Percentiles rank a stretch among this genome's conserved stretches.
phyloP scores from a whole-genome alignment of 2,797 vertebrate genomes.

The Hoplostethus atlanticus region DNA sequence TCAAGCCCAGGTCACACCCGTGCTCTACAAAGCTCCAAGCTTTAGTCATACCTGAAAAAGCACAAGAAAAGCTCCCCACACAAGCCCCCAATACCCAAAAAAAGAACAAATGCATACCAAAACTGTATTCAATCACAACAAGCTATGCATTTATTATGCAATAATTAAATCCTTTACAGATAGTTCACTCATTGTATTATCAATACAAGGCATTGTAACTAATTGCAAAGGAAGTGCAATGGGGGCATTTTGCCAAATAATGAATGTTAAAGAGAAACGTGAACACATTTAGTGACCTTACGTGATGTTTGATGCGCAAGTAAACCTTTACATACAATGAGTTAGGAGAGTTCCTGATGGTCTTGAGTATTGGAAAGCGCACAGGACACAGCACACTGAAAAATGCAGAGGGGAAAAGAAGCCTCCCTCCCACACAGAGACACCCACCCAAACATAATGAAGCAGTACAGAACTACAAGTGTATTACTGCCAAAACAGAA shows the following conservation, averaged over 20 bases:
- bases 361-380: slow-evolving; percentile 84
- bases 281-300: slow-evolving; percentile 83
- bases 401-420: slow-evolving; percentile 82
- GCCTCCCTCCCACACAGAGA: slow-evolving; percentile 75
- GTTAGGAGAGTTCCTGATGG: slow-evolving; percentile 83
- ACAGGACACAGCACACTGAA: slow-evolving; percentile 87
- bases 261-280: slow-evolving; percentile 78
- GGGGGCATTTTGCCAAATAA: slow-evolving; percentile 74
- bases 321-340: slow-evolving; percentile 86
- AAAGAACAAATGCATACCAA: slow-evolving; percentile 88
- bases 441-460: slow-evolving; percentile 60
- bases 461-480: slow-evolving; percentile 55
- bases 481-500: slow-evolving; percentile 29
- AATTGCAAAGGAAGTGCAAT: slow-evolving; percentile 83
- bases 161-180: slow-evolving; percentile 84
- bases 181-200: slow-evolving; percentile 83
- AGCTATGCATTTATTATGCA: slow-evolving; percentile 89
- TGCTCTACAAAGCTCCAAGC: slow-evolving; percentile 84
- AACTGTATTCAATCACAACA: slow-evolving; percentile 84
- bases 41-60: slow-evolving; percentile 89
- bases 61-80: slow-evolving; percentile 86
- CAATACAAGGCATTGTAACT: slow-evolving; percentile 83
- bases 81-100: slow-evolving; percentile 71
- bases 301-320: slow-evolving; percentile 83
- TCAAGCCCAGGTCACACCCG: slow-evolving; percentile 84